Conservation (phyloP, 2,888 invertebrate species). For the Chalcosyrphus nemorum region DNA sequence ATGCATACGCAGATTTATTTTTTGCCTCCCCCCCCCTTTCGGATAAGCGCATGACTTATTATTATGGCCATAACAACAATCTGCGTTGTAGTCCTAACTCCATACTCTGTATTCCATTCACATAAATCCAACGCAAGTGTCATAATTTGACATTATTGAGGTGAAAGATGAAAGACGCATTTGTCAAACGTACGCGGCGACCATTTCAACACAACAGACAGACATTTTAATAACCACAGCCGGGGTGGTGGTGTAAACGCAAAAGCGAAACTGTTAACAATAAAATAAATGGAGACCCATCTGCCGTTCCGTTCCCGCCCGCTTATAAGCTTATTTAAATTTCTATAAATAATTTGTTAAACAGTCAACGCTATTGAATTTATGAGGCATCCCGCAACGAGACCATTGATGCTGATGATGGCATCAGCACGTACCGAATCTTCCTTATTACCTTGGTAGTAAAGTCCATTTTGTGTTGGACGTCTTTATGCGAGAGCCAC, state of each 20-base stretch:
- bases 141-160: constrained; percentile 69
- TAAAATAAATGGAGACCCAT: constrained; percentile 45
- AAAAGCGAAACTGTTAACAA: constrained; percentile 67
- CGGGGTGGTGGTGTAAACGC: constrained; percentile 52
- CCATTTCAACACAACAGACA: constrained; percentile 32
- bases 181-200: constrained; percentile 49
- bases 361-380: constrained; percentile 67
- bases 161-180: constrained; percentile 60
- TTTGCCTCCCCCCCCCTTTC: too few relatives aligned
- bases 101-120: constrained; percentile 61
- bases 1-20: constrained; percentile 27
- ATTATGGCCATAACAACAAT: neutral
- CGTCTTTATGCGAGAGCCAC: constrained; percentile 54
- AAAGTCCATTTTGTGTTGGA: constrained; percentile 52
- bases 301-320: constrained; percentile 18
- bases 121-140: constrained; percentile 57
- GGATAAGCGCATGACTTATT: too few relatives aligned
- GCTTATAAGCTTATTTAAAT: constrained; percentile 71
- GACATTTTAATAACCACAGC: constrained; percentile 57
- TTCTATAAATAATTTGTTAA: constrained; percentile 71
- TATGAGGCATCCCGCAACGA: constrained; percentile 71
- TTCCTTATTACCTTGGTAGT: constrained; percentile 67
- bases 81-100: constrained; percentile 18
- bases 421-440: constrained; percentile 67
- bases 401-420: constrained; percentile 62